Evolutionary conservation across 2,113 vertebrate species (phyloP).

Genomic region (Ellobius talpinus): DNA sequence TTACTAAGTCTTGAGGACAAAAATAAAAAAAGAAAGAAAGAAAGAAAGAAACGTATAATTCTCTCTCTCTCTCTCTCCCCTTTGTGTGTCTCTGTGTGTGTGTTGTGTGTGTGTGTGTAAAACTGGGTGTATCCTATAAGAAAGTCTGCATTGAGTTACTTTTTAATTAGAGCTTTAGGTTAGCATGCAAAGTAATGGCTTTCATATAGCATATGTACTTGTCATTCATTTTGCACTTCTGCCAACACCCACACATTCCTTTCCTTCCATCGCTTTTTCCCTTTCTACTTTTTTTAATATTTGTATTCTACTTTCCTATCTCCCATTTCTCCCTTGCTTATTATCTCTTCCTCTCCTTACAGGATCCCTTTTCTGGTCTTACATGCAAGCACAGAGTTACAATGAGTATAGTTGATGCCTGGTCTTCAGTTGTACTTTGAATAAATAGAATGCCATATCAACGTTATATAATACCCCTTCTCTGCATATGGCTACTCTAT

Average conservation of each 20-base stretch:
- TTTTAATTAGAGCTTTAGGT: neutral
- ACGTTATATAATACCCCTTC: neutral
- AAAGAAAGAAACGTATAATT: no score
- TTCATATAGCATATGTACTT: neutral
- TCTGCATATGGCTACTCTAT: neutral
- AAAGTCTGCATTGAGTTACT: neutral
- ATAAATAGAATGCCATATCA: neutral
- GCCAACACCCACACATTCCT: no score
- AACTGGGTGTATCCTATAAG: slow-evolving; percentile 14
- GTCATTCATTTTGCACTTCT: neutral
- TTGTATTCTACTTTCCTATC: neutral
- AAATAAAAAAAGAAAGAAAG: neutral
- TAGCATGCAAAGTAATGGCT: neutral
- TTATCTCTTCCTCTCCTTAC: no score
- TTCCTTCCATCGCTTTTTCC: neutral
- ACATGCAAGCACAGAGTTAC: neutral
- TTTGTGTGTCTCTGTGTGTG: no score
- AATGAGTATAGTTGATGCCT: neutral
- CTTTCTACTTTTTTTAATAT: neutral
- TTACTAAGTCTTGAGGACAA: slow-evolving; percentile 63
- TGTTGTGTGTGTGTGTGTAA: neutral
- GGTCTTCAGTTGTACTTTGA: slow-evolving; percentile 11
- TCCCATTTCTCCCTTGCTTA: neutral
- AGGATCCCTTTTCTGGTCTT: neutral
- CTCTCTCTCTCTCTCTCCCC: no score